Percentiles rank a stretch among this genome's conserved stretches.
These are phyloP conservation scores for Chorisops tibialis DNA, from an alignment of 2,888 invertebrate species.

Conservation along the genomic window DNA sequence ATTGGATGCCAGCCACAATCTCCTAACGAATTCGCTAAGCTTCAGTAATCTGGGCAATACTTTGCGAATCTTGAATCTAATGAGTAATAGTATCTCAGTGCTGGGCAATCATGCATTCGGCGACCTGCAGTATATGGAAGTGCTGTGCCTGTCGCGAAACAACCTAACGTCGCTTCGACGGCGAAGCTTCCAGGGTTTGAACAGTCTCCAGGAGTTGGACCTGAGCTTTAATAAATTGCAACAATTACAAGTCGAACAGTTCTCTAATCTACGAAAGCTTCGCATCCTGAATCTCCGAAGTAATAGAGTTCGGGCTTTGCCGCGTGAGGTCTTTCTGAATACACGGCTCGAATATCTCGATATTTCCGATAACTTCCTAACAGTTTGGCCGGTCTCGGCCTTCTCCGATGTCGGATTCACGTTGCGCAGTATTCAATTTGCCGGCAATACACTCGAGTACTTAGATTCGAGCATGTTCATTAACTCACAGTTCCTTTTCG, in stretches of 20 bases:
- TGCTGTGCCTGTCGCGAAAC: conserved; percentile 71
- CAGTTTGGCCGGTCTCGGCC: conserved; percentile 74
- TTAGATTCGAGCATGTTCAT: conserved; percentile 85
- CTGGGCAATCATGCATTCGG: conserved; percentile 74
- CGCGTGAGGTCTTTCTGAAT: conserved; percentile 75
- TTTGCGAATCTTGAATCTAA: conserved; percentile 66
- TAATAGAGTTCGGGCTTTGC: conserved; percentile 70
- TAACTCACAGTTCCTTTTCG: conserved; percentile 73
- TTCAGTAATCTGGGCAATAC: conserved; percentile 63
- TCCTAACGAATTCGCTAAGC: conserved; percentile 63
- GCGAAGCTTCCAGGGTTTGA: conserved; percentile 72
- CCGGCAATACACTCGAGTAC: conserved; percentile 77
- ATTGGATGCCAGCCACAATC: conserved; percentile 69
- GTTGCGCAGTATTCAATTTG: conserved; percentile 72
- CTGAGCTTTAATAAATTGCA: conserved; percentile 72
- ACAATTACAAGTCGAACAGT: conserved; percentile 75
- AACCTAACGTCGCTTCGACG: conserved; percentile 68
- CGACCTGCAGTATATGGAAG: conserved; percentile 66
- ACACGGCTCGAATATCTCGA: conserved; percentile 78
- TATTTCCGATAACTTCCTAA: conserved; percentile 72
- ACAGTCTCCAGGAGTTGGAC: conserved; percentile 73
- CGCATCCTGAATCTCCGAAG: conserved; percentile 69
- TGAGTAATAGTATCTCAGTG: conserved; percentile 68
- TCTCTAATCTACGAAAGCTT: conserved; percentile 70
- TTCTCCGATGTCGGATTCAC: conserved; percentile 77